A percentile compares a stretch with the other conserved stretches of the same genome.
Conservation (phyloP, 2,888 invertebrate species). For the Nomada goodeniana region DNA sequence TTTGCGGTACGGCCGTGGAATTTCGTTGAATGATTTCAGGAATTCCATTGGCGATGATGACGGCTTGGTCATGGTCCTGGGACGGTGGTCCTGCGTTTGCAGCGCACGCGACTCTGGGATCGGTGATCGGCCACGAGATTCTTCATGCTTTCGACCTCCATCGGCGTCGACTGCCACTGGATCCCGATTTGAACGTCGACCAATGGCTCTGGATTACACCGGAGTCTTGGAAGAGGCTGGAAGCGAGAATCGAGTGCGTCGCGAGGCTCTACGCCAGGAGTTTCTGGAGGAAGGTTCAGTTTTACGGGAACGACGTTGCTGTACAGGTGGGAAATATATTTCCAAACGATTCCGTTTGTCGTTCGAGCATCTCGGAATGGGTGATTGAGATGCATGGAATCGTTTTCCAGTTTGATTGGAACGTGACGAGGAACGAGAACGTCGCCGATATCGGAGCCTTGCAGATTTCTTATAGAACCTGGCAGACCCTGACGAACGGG, state of each 20-base stretch:
- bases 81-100: slow-evolving; percentile 84
- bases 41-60: slow-evolving; percentile 85
- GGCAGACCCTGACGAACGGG: slow-evolving; percentile 80
- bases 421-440: slow-evolving; percentile 85
- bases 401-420: slow-evolving; percentile 84
- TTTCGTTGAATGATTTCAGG: slow-evolving; percentile 74
- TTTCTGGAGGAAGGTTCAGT: slow-evolving; percentile 84
- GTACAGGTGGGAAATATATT: slow-evolving; percentile 81
- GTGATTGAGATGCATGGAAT: background rate
- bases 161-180: slow-evolving; percentile 78
- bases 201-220: slow-evolving; percentile 83
- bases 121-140: slow-evolving; percentile 85
- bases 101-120: slow-evolving; percentile 84
- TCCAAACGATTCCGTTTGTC: background rate
- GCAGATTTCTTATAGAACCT: slow-evolving; percentile 85
- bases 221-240: slow-evolving; percentile 83
- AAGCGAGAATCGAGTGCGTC: slow-evolving; percentile 84
- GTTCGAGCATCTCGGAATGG: no score
- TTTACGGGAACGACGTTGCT: slow-evolving; percentile 84
- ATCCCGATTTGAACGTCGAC: slow-evolving; percentile 78
- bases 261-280: slow-evolving; percentile 84
- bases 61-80: slow-evolving; percentile 85
- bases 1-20: background rate
- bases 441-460: slow-evolving; percentile 85
- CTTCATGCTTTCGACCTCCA: slow-evolving; percentile 85